Evolutionary conservation across 2,888 invertebrate species (phyloP), one percentile per base, ranked within the genome.

Genomic region (Anoncus sp.): DNA sequence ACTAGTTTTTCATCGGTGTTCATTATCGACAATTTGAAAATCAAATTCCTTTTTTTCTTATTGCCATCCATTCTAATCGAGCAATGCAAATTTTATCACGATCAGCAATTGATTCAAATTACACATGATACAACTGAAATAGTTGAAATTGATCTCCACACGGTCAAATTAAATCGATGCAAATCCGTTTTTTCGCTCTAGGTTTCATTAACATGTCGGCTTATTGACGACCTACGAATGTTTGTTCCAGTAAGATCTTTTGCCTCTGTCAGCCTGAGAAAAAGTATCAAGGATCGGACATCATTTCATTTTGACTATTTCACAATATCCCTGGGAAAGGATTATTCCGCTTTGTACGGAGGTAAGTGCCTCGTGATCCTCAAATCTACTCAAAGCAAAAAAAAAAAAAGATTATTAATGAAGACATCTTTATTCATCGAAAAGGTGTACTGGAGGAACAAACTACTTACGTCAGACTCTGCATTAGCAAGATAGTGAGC

Each of bases 241-340:
- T 38, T 38, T 12, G 49, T 86, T 92, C 59, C 90, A 95, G 96
- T 95, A 53, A 94, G 99, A 20, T 99, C 99, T 0, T 89, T 99
- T 75, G 98, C 97, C 31, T 99, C 99, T 1, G 96, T 99, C 1
- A 97, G 98, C 55, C 92, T 98, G 66, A 93, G 97, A 77, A 98
- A 97, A 92, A 94, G 96, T 9, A 90, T 97, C 47, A 94, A 95
- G 69, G 93, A 94, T 49, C 92, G 93, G 63, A 92, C 94, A 75
- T 93, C 94, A 12, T 95, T 95, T 86, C 97, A 97, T 90, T 97
- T 99, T 92, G 97, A 99, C 90, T 98, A 96, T 90, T 99, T 98
- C 90, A 94, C 98, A 43, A 95, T 98, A 43, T 97, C 98, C 91
- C 96, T 96, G 82, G 96, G 97, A 91, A 97, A 97, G 91, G 98